Percentiles rank a stretch among this genome's conserved stretches.
Evolutionary conservation across 2,888 invertebrate genomes (phyloP).

Genomic region (Thera obeliscata): DNA sequence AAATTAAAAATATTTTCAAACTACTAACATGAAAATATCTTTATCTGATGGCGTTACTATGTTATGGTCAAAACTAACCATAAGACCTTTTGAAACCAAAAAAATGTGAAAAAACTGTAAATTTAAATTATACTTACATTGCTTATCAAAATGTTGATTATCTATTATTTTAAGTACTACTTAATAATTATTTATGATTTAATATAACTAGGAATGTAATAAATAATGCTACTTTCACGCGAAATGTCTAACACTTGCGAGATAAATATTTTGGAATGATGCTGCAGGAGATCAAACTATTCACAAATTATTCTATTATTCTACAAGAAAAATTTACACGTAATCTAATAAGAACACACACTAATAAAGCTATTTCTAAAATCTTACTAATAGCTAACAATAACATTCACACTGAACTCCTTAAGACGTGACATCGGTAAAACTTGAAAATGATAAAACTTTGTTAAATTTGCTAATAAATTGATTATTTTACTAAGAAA

Average conservation of each 20-base stretch:
- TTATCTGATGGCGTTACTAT: too few species aligned
- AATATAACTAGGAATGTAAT: not conserved
- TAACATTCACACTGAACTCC: constrained; percentile 1
- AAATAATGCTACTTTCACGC: constrained; percentile 32
- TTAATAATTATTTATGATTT: not conserved
- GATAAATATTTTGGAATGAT: constrained; percentile 73
- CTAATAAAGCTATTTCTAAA: constrained; percentile 2
- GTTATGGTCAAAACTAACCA: too few species aligned
- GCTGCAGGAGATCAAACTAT: constrained; percentile 72
- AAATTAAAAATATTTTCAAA: too few species aligned
- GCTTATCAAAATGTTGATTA: too few species aligned
- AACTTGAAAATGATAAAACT: too few species aligned
- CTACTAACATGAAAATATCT: too few species aligned
- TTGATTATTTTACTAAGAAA: too few species aligned
- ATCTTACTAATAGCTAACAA: not conserved
- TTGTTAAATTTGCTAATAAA: too few species aligned
- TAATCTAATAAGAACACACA: constrained; percentile 18
- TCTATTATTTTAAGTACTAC: not conserved
- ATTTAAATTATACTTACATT: too few species aligned
- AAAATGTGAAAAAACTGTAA: too few species aligned
- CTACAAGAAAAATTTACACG: constrained; percentile 22
- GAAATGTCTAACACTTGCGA: constrained; percentile 64
- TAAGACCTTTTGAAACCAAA: too few species aligned
- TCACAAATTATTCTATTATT: constrained; percentile 46
- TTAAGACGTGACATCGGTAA: constrained; percentile 3